Conservation (phyloP, 2,113 vertebrate genomes). For the Corythornis vintsioides region DNA sequence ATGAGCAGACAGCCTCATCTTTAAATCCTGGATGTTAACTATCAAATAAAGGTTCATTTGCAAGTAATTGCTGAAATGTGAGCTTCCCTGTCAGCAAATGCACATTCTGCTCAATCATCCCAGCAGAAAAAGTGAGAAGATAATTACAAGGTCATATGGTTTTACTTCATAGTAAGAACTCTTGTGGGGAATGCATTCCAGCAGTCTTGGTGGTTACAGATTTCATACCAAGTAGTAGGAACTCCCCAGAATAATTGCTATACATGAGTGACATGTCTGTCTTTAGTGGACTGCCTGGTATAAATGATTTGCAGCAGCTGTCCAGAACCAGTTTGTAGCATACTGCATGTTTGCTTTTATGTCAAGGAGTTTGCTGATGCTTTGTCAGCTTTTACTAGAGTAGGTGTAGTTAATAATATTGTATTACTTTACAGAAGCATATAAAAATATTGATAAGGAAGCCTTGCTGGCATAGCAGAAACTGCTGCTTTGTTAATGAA, state of each 20-base stretch:
- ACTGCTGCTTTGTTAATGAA: not conserved
- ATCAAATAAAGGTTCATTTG: not conserved
- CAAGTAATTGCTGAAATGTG: not conserved
- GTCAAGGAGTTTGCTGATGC: not conserved
- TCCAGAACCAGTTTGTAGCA: not conserved
- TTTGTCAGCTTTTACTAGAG: not conserved
- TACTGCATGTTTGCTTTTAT: fast-evolving
- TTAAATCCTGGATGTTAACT: not conserved
- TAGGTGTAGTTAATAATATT: not conserved
- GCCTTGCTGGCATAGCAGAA: not conserved
- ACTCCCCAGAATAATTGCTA: not conserved
- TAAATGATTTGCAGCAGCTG: not conserved
- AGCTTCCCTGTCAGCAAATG: not conserved
- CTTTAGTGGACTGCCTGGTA: not conserved
- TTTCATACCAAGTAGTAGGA: not conserved
- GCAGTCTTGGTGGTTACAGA: not conserved
- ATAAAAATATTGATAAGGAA: not conserved
- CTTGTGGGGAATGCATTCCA: not conserved
- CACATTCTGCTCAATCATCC: not conserved
- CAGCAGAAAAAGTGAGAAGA: not conserved
- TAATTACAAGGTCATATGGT: not conserved
- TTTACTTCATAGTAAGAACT: not conserved
- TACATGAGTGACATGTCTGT: not conserved
- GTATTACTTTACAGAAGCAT: not conserved
- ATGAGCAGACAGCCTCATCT: not conserved